Evolutionary conservation across 2,113 vertebrate genomes (phyloP).

Genomic region (Gymnorhina tibicen): DNA sequence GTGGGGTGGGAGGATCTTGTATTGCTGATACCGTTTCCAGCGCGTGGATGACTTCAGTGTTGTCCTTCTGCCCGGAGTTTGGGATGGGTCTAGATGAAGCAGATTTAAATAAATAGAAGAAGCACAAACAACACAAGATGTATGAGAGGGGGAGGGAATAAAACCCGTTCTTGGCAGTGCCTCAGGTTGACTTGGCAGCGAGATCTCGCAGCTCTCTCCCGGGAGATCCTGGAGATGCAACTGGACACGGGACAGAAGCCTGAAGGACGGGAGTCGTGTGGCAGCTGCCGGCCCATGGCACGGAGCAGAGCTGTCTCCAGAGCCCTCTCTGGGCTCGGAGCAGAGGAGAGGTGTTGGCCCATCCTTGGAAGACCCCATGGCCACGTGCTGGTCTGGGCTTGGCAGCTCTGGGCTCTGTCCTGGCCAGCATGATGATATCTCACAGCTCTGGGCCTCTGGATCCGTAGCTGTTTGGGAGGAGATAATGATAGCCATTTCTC

Average conservation of each 20-base stretch:
- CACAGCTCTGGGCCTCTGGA: not conserved
- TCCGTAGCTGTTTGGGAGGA: not conserved
- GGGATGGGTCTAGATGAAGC: constrained; percentile 42
- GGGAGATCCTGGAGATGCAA: not conserved
- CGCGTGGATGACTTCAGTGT: not conserved
- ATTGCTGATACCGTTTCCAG: not conserved
- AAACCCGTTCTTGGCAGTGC: not conserved
- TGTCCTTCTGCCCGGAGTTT: constrained; percentile 19
- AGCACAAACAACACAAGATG: not conserved
- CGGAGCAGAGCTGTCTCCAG: accelerated
- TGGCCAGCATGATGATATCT: not conserved
- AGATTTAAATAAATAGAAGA: not conserved
- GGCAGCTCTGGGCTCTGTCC: not conserved
- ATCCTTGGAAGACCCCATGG: not conserved
- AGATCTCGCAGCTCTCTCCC: not conserved
- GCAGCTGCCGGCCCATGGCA: not conserved
- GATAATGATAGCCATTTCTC: not conserved
- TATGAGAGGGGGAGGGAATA: not conserved
- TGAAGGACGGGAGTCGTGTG: accelerated
- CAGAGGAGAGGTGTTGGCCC: not conserved
- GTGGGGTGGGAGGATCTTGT: not conserved
- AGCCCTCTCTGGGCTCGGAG: not conserved
- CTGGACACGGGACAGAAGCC: not conserved
- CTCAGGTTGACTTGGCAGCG: not conserved
- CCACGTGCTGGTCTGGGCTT: not conserved